Percentiles rank a stretch among this genome's conserved stretches.
phyloP scores from a whole-genome alignment of 2,888 invertebrate species.

The Timema cristinae region DNA sequence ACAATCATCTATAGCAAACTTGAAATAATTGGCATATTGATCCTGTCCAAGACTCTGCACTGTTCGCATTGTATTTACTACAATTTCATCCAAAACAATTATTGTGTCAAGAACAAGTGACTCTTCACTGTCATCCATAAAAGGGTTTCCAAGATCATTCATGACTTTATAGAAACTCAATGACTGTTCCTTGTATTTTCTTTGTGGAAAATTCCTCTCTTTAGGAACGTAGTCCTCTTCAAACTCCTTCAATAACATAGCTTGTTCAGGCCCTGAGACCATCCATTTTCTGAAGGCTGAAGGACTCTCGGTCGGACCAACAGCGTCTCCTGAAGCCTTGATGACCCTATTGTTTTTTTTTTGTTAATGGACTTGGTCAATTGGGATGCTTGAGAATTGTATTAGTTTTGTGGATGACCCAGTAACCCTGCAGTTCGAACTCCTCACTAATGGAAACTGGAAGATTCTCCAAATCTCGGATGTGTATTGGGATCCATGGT shows the following conservation, averaged over 20 bases:
- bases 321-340: neutral
- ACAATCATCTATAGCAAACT: neutral
- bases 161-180: neutral
- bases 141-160: neutral
- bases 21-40: slow-evolving; percentile 18
- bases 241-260: slow-evolving; percentile 19
- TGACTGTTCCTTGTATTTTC: neutral
- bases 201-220: neutral
- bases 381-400: neutral
- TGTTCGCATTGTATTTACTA: neutral
- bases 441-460: neutral
- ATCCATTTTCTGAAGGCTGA: slow-evolving; percentile 10
- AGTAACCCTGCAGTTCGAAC: neutral
- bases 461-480: slow-evolving; percentile 7
- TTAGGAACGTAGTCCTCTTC: neutral
- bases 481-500: neutral
- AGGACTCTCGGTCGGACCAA: slow-evolving; percentile 2
- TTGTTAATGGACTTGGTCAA: neutral
- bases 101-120: neutral
- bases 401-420: slow-evolving; percentile 1
- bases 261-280: slow-evolving; percentile 3
- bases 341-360: slow-evolving; percentile 1
- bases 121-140: neutral
- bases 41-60: slow-evolving; percentile 11
- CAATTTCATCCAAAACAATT: neutral